Percentiles rank a stretch among this genome's conserved stretches.
Evolutionary conservation across 2,113 vertebrate species (phyloP).

Genomic region (Hemicordylus capensis): DNA sequence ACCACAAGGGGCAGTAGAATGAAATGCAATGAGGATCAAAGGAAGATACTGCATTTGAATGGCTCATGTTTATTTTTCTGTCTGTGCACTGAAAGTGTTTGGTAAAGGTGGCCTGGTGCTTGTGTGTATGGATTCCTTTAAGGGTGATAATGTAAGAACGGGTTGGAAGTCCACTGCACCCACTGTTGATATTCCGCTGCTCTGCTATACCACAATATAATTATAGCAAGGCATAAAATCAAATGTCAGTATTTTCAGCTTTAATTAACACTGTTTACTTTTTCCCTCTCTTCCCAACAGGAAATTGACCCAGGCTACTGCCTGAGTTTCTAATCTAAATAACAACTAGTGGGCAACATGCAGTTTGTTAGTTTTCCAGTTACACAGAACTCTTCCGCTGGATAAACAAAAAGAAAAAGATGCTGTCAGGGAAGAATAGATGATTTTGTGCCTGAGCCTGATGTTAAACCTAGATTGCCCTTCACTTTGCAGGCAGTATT

Average conservation of each 20-base stretch:
- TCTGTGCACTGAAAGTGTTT: slow-evolving; percentile 25
- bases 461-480: slow-evolving; percentile 64
- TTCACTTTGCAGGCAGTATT: slow-evolving; percentile 58
- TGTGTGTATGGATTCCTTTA: slow-evolving; percentile 40
- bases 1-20: slow-evolving; percentile 46
- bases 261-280: slow-evolving; percentile 55
- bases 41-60: slow-evolving; percentile 55
- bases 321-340: background rate
- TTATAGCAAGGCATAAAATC: slow-evolving; percentile 50
- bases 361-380: background rate
- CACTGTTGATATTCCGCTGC: background rate
- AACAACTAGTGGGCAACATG: background rate
- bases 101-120: slow-evolving; percentile 43
- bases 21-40: slow-evolving; percentile 67
- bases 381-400: background rate
- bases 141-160: slow-evolving; percentile 31
- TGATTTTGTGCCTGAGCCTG: slow-evolving; percentile 28
- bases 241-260: slow-evolving; percentile 31
- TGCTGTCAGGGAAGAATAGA: too few species aligned
- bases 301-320: slow-evolving; percentile 41
- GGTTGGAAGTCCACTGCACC: background rate
- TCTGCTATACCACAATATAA: background rate
- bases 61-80: slow-evolving; percentile 62
- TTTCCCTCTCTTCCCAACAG: slow-evolving; percentile 60
- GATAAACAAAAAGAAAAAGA: background rate